Evolutionary conservation across 1,140 invertebrate species (phyloP).

Genomic region (Aleiodes sp.): DNA sequence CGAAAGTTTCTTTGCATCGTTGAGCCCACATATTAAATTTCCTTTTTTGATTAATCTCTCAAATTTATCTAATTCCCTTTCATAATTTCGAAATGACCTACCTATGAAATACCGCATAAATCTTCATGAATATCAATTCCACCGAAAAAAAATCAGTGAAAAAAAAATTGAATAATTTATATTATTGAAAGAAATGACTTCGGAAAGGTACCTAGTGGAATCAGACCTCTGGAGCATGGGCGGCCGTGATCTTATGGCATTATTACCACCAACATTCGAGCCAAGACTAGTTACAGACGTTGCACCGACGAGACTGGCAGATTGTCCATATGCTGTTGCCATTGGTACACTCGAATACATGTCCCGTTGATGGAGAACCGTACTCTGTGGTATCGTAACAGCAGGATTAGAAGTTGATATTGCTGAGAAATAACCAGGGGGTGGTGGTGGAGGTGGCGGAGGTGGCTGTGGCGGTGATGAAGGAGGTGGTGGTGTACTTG

Average conservation of each 20-base stretch:
- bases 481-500: constrained; percentile 39
- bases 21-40: too few species aligned
- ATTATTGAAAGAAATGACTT: not conserved
- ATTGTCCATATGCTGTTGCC: constrained; percentile 50
- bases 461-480: constrained; percentile 35
- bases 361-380: constrained; percentile 50
- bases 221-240: constrained; percentile 80
- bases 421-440: constrained; percentile 50
- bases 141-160: not conserved
- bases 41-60: not conserved
- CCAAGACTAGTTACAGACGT: constrained; percentile 32
- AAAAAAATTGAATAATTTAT: not conserved
- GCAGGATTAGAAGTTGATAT: constrained; percentile 49
- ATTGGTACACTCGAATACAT: constrained; percentile 52
- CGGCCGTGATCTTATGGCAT: constrained; percentile 71
- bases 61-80: not conserved
- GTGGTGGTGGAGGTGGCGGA: constrained; percentile 38
- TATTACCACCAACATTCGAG: constrained; percentile 39
- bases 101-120: too few species aligned
- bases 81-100: too few species aligned
- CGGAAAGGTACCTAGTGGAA: constrained; percentile 70
- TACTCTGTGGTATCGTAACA: constrained; percentile 39
- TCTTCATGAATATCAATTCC: not conserved
- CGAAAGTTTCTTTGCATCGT: too few species aligned
- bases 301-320: constrained; percentile 41